Percentiles rank a stretch among this genome's conserved stretches.
Conservation (phyloP, 2,113 vertebrate genomes). For the Nyctereutes procyonoides region DNA sequence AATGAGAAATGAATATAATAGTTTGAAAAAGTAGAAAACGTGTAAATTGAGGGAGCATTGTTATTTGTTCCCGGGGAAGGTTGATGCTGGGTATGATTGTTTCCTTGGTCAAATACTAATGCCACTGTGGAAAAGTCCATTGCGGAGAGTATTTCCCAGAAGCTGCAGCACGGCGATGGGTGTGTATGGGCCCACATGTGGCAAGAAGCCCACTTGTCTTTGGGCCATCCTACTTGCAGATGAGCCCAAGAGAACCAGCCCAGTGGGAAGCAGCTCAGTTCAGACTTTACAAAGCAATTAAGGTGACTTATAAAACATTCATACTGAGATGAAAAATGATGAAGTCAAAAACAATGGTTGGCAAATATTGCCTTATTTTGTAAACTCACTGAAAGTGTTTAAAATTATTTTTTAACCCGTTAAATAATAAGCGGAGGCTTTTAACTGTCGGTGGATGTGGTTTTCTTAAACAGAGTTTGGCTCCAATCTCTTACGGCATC, state of each 20-base stretch:
- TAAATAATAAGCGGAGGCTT: neutral
- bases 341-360: neutral
- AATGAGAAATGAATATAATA: neutral
- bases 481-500: neutral
- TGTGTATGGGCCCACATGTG: neutral
- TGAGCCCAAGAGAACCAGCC: neutral
- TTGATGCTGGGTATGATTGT: neutral
- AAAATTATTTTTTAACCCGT: constrained; percentile 42
- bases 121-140: neutral
- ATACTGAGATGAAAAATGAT: neutral
- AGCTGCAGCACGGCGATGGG: neutral
- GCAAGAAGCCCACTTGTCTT: neutral
- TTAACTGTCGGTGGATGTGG: neutral
- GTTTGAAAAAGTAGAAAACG: neutral
- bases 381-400: constrained; percentile 34
- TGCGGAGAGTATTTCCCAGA: neutral
- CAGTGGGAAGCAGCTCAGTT: neutral
- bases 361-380: neutral
- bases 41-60: neutral
- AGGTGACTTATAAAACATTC: constrained; percentile 55
- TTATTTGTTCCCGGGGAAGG: neutral
- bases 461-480: neutral
- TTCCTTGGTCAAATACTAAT: neutral
- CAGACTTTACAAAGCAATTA: constrained; percentile 29
- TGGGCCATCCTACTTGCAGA: neutral